phyloP scores from a whole-genome alignment of 2,113 vertebrate species.

The Oreocharis arfaki region DNA sequence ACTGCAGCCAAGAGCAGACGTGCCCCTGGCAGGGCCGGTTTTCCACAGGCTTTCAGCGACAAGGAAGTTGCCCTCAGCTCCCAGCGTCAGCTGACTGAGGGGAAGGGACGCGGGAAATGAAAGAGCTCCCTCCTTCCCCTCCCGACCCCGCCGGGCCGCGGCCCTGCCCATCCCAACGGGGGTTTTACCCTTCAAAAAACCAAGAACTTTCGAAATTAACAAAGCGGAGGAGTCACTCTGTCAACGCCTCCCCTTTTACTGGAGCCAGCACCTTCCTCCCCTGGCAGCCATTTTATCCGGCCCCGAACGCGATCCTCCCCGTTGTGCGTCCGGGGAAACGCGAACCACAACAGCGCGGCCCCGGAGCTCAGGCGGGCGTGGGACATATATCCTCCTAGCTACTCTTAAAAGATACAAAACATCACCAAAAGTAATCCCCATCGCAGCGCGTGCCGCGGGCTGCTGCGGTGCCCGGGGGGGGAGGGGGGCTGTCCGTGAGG shows the following conservation, averaged over 20 bases:
- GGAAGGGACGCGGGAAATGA: background rate
- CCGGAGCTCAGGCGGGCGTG: fast-evolving
- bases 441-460: fast-evolving
- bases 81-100: background rate
- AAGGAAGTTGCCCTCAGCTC: fast-evolving
- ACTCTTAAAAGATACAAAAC: fast-evolving
- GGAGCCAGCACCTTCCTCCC: background rate
- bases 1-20: background rate
- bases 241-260: background rate
- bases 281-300: background rate
- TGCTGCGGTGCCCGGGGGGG: fast-evolving
- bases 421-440: fast-evolving
- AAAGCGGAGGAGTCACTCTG: background rate
- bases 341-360: fast-evolving
- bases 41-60: fast-evolving
- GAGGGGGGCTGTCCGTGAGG: fast-evolving
- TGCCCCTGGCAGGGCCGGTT: fast-evolving
- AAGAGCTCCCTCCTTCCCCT: background rate
- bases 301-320: background rate
- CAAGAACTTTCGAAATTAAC: too few relatives aligned
- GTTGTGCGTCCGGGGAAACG: fast-evolving
- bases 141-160: background rate
- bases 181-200: background rate
- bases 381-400: fast-evolving
- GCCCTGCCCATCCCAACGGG: background rate